A percentile compares a stretch with the other conserved stretches of the same genome.
Conservation (phyloP, 1,140 invertebrate species). For the Drosophila bipectinata region DNA sequence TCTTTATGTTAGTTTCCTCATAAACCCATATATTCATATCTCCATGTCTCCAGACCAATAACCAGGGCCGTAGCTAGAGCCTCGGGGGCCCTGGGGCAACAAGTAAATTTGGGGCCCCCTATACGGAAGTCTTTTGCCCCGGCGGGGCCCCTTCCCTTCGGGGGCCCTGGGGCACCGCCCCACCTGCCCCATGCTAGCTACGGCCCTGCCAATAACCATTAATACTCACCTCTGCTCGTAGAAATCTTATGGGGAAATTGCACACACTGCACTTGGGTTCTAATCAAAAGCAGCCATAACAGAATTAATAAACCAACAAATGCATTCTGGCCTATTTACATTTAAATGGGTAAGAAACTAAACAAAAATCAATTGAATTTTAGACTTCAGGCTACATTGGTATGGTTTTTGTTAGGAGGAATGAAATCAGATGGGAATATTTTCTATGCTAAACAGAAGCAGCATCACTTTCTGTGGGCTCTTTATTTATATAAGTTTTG, state of each 20-base stretch:
- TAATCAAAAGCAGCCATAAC: constrained; percentile 18
- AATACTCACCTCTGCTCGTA: constrained; percentile 13
- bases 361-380: background rate
- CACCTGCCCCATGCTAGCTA: no score
- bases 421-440: background rate
- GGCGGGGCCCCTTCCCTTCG: no score
- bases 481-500: no score
- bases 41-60: constrained; percentile 25
- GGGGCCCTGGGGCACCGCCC: no score
- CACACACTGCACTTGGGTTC: constrained; percentile 1
- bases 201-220: constrained; percentile 36
- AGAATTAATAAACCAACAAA: constrained; percentile 15
- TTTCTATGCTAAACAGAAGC: background rate
- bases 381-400: background rate
- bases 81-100: no score
- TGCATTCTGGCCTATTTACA: constrained; percentile 17
- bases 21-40: constrained; percentile 67
- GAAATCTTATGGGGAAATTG: constrained; percentile 8
- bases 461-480: background rate
- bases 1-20: constrained; percentile 6
- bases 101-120: no score
- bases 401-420: background rate
- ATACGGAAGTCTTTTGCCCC: no score
- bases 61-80: no score
- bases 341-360: constrained; percentile 13